These are phyloP conservation scores for Urocyon cinereoargenteus DNA, from an alignment of 2,797 vertebrate genomes.

Conservation along the genomic window DNA sequence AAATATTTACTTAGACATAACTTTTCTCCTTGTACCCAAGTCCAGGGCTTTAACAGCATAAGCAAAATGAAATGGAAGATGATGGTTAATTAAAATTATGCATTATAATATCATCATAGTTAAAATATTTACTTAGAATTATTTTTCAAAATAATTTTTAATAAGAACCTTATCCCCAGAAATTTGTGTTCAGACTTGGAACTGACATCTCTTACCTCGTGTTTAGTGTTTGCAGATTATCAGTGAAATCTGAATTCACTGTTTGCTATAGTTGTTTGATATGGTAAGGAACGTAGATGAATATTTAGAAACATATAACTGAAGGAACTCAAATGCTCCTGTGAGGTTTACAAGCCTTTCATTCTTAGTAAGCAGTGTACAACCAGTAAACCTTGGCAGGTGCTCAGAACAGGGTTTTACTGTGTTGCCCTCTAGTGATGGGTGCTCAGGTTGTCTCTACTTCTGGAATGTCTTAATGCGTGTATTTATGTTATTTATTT, in stretches of 20 bases:
- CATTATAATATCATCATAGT: neutral
- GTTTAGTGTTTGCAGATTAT: slow-evolving; percentile 7
- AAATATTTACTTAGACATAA: neutral
- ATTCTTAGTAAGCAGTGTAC: neutral
- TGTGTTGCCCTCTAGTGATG: slow-evolving; percentile 42
- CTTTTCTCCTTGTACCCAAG: slow-evolving; percentile 10
- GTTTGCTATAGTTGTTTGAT: slow-evolving; percentile 18
- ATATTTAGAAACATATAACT: neutral
- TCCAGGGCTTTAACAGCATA: neutral
- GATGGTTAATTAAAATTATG: neutral
- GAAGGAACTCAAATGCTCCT: neutral
- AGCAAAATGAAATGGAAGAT: slow-evolving; percentile 11
- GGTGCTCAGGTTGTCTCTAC: neutral
- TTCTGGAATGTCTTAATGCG: neutral
- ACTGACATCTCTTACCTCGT: neutral
- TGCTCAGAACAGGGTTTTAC: neutral
- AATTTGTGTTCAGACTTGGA: slow-evolving; percentile 34
- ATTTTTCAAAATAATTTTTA: slow-evolving; percentile 54
- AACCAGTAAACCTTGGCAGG: neutral
- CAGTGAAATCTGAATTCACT: slow-evolving; percentile 2
- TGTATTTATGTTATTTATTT: neutral
- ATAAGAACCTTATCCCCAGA: neutral
- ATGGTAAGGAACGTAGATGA: neutral
- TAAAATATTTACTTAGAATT: slow-evolving; percentile 38
- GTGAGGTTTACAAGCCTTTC: neutral